Base-by-base conservation (phyloP, 2,797 vertebrate species). In the Phalanger gymnotis region DNA sequence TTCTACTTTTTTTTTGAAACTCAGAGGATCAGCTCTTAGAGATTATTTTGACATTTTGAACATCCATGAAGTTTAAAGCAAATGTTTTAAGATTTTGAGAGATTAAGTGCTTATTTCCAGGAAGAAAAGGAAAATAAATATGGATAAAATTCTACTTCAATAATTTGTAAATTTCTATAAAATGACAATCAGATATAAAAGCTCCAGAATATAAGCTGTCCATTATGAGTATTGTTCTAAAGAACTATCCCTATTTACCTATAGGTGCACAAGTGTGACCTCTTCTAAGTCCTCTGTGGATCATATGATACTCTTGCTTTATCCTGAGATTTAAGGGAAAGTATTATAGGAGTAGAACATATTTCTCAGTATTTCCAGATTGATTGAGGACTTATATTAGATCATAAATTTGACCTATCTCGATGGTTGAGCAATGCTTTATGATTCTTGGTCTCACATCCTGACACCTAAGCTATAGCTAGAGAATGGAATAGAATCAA, bases 301-400 rank as follows among this genome's bases (percentile, higher is more conserved):
- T 95, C 10, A 94, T 93, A 93, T 92, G 5, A 0, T 51, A 34
- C 40, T 47, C 89, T 94, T 96, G 4, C 53, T 94, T 95, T 87
- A 53, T 57, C 87, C 54, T 66, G 94, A 93, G 0, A 31, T 89
- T 90, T 56, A 51, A 54, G 47, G 92, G 90, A 53, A 57, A 1
- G 28, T 14, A 34, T 25, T 40, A 1, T 30, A 10, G n/a, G 0
- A 51, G 53, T 95, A 34, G 4, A 93, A 3, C 55, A 0, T 91
- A 96, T 92, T 97, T 97, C 53, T 94, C 96, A 54, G 31, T 96
- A 96, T 96, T 96, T 96, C 51, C 81, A 96, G 34, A 87, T 28
- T 96, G 96, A 96, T 95, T 96, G 92, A 97, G 1, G 40, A 94
- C 95, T 97, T 95, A 95, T 56, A 91, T 56, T 93, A 61, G 95